A percentile compares a stretch with the other conserved stretches of the same genome.
Evolutionary conservation across 2,797 vertebrate species (phyloP).

Genomic region (Sebastes itinus): DNA sequence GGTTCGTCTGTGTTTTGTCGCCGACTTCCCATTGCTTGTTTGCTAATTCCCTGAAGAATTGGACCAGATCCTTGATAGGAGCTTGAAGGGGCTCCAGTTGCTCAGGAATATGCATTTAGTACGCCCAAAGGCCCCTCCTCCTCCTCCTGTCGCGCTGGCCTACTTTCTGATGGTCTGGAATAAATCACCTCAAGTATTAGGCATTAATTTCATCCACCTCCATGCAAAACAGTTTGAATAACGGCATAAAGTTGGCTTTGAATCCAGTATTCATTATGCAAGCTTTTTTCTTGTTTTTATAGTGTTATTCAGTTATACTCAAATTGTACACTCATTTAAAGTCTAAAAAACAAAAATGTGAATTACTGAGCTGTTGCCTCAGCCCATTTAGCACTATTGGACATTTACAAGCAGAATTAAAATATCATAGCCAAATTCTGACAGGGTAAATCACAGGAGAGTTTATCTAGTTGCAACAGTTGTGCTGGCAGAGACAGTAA

Average conservation of each 20-base stretch:
- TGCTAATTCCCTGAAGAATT: conserved; percentile 86
- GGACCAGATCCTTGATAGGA: conserved; percentile 76
- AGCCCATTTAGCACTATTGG: neutral
- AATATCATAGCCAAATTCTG: neutral
- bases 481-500: neutral
- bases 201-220: conserved; percentile 43
- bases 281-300: neutral
- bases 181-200: conserved; percentile 58
- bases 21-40: conserved; percentile 94
- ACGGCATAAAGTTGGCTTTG: neutral
- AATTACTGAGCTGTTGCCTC: neutral
- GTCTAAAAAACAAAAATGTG: neutral
- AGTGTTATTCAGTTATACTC: neutral
- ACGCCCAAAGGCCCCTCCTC: conserved; percentile 44
- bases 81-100: conserved; percentile 76
- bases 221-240: neutral
- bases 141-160: conserved; percentile 50
- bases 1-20: conserved; percentile 94
- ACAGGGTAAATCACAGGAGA: neutral
- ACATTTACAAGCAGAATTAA: neutral
- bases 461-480: neutral
- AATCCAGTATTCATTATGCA: neutral
- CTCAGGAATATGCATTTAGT: conserved; percentile 77
- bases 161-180: conserved; percentile 67
- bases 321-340: neutral